Conservation (phyloP, 2,888 invertebrate genomes). For the Steinernema carpocapsae region DNA sequence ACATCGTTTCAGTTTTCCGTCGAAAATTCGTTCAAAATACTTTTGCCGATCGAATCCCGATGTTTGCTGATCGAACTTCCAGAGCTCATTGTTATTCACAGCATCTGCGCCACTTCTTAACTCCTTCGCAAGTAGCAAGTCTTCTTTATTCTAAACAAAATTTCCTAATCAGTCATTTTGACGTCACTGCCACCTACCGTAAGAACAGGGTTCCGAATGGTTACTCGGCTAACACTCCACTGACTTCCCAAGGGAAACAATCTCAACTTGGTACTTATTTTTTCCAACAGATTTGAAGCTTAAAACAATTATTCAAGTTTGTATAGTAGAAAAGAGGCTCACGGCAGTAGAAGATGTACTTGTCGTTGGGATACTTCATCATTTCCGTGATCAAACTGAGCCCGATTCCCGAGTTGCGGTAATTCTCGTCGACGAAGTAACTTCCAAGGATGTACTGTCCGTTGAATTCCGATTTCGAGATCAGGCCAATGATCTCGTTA, state of each 20-base stretch:
- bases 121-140: too few species aligned
- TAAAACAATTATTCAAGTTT: neutral
- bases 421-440: slow-evolving; percentile 44
- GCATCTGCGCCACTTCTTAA: too few species aligned
- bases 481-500: slow-evolving; percentile 42
- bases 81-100: neutral
- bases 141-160: too few species aligned
- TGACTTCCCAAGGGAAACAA: neutral
- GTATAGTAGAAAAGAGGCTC: neutral
- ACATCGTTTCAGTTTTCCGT: neutral
- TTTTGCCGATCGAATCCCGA: slow-evolving; percentile 2
- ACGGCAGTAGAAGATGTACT: slow-evolving; percentile 27
- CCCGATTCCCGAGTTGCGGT: slow-evolving; percentile 44
- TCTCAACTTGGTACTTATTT: neutral
- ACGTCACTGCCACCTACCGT: too few species aligned
- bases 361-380: neutral
- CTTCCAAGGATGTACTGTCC: slow-evolving; percentile 31
- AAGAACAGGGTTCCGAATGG: neutral
- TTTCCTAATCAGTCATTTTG: too few species aligned
- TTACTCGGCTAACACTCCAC: neutral
- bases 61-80: neutral
- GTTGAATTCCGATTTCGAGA: slow-evolving; percentile 7
- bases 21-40: neutral
- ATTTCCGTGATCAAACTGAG: slow-evolving; percentile 36
- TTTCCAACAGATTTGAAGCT: neutral